Base-by-base conservation (phyloP, 1,140 invertebrate genomes). In the Phymastichus coffea region DNA sequence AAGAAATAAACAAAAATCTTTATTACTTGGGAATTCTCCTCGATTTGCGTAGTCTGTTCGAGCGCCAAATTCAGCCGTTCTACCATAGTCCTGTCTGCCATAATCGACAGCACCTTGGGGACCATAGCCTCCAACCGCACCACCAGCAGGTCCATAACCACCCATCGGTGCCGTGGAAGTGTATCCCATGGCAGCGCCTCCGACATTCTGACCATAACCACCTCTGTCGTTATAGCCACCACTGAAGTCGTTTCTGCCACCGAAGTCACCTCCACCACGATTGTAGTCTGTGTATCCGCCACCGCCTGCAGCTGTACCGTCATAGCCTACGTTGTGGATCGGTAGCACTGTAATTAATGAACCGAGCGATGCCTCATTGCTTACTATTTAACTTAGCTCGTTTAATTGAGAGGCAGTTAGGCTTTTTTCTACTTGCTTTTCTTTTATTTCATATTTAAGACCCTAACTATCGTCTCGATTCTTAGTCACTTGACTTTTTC, bases 221-320 rank as follows among this genome's bases (percentile, higher is more conserved):
- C 74, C 75, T 33, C 77, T 72, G 28, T 79, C 77, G 3, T 70
- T 71, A 35, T 80, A 80, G 26, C 76, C 74, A 14, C 73, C 70
- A 8, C 71, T 66, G 23, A 73, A 77, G 60, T 76, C 76, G 6
- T 74, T 74, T 41, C 76, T 69, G 59, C 72, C 68, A 56, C 72
- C 72, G 64, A 75, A 78, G 55, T 77, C 76, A 17, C 75, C 76
- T 41, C 72, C 76, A 20, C 76, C 76, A 7, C 76, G 70, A 60
- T 79, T 77, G 55, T 80, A 80, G 60, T 80, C 77, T 28, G 69
- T 69, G 61, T 80, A 80, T 26, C 76, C 76, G 25, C 74, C 70
- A 49, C 72, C 76, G 66, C 76, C 76, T 65, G 67, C 71, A 56
- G 72, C 67, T 67, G 70, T 68, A 65, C 75, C 76, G 67, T 73